Evolutionary conservation across 2,888 invertebrate species (phyloP).

Genomic region (Himalopsyche tibetana): DNA sequence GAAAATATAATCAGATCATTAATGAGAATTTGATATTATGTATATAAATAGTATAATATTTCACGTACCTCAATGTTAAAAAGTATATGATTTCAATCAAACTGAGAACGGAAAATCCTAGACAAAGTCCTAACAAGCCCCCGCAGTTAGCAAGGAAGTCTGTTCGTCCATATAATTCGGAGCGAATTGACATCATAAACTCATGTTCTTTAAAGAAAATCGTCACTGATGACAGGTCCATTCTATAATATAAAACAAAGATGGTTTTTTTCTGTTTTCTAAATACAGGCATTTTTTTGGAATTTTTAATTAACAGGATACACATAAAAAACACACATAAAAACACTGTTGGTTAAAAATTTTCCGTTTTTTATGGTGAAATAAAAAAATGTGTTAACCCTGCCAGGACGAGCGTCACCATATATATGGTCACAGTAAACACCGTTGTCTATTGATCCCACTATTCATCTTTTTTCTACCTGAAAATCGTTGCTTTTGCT

Average conservation of each 20-base stretch:
- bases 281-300: no score
- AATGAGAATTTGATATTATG: neutral
- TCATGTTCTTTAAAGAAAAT: slow-evolving; percentile 76
- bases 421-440: no score
- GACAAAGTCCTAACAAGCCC: slow-evolving; percentile 77
- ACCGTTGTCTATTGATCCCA: no score
- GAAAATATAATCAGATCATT: neutral
- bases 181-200: slow-evolving; percentile 76
- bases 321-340: no score
- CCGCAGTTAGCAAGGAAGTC: slow-evolving; percentile 79
- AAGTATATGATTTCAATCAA: slow-evolving; percentile 78
- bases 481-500: no score
- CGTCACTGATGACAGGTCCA: neutral
- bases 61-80: slow-evolving; percentile 69
- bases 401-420: no score
- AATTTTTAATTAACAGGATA: no score
- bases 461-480: no score
- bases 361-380: no score
- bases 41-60: neutral
- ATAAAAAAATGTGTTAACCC: no score
- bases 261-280: neutral
- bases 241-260: neutral
- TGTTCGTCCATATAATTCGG: slow-evolving; percentile 76
- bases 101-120: slow-evolving; percentile 78
- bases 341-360: no score